phyloP scores from a whole-genome alignment of 2,113 vertebrate species.

The Theristicus caerulescens region DNA sequence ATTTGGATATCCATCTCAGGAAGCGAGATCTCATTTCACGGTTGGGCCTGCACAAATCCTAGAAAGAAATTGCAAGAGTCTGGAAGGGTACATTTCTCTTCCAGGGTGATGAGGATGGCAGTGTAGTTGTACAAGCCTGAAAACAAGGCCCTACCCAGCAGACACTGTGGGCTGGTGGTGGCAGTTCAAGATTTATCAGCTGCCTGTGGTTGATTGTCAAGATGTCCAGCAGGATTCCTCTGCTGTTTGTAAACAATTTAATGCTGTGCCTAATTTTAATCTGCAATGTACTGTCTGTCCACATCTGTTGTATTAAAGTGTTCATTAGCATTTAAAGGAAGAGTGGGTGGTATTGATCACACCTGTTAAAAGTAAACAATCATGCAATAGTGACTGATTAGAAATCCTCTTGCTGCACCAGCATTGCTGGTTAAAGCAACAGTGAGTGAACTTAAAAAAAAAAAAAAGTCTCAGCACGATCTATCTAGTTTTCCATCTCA shows the following conservation, averaged over 20 bases:
- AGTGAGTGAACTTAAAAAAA: slow-evolving; percentile 17
- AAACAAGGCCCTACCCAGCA: background rate
- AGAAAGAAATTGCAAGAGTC: background rate
- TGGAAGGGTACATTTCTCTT: background rate
- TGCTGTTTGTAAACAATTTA: slow-evolving; percentile 72
- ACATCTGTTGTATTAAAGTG: slow-evolving; percentile 74
- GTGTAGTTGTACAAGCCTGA: background rate
- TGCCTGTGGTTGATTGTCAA: slow-evolving; percentile 64
- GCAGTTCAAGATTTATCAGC: slow-evolving; percentile 67
- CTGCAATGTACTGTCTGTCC: slow-evolving; percentile 68
- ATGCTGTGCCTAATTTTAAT: slow-evolving; percentile 74
- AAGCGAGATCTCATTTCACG: background rate
- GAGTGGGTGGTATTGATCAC: slow-evolving; percentile 72
- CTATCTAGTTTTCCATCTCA: background rate
- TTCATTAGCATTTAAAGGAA: slow-evolving; percentile 78
- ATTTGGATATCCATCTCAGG: background rate
- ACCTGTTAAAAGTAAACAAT: slow-evolving; percentile 70
- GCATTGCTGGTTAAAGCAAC: slow-evolving; percentile 20
- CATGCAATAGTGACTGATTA: slow-evolving; percentile 32
- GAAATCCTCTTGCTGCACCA: slow-evolving; percentile 36
- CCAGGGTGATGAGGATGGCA: background rate
- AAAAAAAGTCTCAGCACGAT: background rate
- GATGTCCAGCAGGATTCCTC: slow-evolving; percentile 72
- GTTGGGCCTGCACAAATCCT: background rate
- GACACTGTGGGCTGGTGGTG: background rate